phyloP scores from a whole-genome alignment of 1,140 invertebrate genomes.

The Mizuhopecten yessoensis region DNA sequence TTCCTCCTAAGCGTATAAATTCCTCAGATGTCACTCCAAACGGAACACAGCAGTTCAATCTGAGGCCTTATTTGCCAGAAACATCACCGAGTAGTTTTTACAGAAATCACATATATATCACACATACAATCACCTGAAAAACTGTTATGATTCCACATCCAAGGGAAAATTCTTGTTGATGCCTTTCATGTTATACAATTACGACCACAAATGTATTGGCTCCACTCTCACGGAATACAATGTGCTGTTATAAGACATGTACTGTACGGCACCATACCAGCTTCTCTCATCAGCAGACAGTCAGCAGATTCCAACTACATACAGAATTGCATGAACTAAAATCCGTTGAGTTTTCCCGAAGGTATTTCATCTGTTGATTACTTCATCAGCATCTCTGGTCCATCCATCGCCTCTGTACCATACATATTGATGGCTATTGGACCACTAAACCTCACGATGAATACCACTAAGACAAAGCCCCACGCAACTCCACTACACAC shows the following conservation, averaged over 20 bases:
- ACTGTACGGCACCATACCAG: not conserved
- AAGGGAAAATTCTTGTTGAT: not conserved
- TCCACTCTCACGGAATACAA: not conserved
- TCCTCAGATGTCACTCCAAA: not conserved
- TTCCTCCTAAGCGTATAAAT: not conserved
- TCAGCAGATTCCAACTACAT: not conserved
- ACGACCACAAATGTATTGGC: not conserved
- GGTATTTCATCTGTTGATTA: constrained; percentile 24
- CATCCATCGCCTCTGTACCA: not conserved
- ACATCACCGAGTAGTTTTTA: not conserved
- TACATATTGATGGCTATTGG: not conserved
- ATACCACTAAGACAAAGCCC: constrained; percentile 7
- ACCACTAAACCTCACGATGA: not conserved
- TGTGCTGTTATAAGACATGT: not conserved
- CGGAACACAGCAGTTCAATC: not conserved
- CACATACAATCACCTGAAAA: not conserved
- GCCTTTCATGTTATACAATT: not conserved
- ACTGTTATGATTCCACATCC: not conserved
- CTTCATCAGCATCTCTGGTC: not conserved
- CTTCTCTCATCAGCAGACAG: not conserved
- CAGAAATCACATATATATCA: not conserved
- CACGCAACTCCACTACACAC: not conserved
- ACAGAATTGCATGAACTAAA: not conserved
- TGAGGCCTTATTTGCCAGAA: not conserved
- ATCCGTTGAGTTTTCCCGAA: not conserved